Evolutionary conservation across 2,888 invertebrate species (phyloP).

Genomic region (Orchesellides sinensis): DNA sequence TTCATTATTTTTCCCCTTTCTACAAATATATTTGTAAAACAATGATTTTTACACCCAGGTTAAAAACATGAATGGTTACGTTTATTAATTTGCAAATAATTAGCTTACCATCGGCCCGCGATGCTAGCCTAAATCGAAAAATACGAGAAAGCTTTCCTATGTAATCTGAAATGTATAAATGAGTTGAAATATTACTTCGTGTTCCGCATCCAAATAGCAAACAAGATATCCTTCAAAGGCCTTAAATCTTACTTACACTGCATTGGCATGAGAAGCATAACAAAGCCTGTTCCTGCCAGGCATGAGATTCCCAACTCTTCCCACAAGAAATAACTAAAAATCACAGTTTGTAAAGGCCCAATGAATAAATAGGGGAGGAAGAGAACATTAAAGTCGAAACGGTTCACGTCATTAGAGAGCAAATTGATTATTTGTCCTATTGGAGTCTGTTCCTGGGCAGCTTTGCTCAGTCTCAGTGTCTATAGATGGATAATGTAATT

Average conservation of each 20-base stretch:
- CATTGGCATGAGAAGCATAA: conserved; percentile 89
- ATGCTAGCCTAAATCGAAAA: conserved; percentile 87
- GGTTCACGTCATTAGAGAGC: conserved; percentile 95
- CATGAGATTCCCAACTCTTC: conserved; percentile 84
- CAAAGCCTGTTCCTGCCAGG: conserved; percentile 87
- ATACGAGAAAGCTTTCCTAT: conserved; percentile 78
- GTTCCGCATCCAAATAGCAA: neutral
- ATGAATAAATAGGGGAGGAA: conserved; percentile 95
- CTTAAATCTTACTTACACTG: conserved; percentile 81
- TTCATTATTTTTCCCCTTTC: conserved; percentile 95
- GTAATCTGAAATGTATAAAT: conserved; percentile 73
- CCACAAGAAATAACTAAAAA: conserved; percentile 90
- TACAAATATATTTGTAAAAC: neutral
- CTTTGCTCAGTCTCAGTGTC: conserved; percentile 87
- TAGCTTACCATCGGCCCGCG: conserved; percentile 83
- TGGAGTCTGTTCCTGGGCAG: conserved; percentile 90
- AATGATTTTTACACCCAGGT: neutral
- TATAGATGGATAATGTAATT: conserved; percentile 76
- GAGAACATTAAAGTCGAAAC: conserved; percentile 93
- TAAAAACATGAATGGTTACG: neutral
- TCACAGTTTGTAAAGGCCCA: conserved; percentile 88
- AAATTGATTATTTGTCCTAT: conserved; percentile 96
- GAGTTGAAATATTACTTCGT: neutral
- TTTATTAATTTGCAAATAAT: too few species aligned
- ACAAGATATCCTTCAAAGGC: too few species aligned